A percentile compares a stretch with the other conserved stretches of the same genome.
phyloP scores from a whole-genome alignment of 1,140 invertebrate genomes.

The Drosophila lacteicornis region DNA sequence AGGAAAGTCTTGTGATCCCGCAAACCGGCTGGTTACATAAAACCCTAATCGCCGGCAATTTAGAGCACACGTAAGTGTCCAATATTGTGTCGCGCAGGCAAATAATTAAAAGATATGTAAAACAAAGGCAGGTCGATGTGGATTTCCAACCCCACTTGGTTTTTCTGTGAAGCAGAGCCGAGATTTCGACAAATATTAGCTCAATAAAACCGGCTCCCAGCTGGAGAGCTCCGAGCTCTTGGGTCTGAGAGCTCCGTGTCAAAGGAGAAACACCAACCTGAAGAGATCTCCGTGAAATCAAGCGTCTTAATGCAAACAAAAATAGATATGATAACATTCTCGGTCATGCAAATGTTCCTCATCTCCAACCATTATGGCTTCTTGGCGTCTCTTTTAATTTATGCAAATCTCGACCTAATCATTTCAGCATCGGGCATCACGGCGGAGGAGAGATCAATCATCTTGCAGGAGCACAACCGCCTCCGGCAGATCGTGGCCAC shows the following conservation, averaged over 20 bases:
- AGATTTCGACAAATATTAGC: conserved; percentile 60
- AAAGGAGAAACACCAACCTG: conserved; percentile 44
- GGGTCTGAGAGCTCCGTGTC: conserved; percentile 13
- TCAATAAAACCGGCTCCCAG: conserved; percentile 63
- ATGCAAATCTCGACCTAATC: conserved; percentile 77
- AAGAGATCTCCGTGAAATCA: conserved; percentile 54
- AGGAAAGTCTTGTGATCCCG: conserved; percentile 47
- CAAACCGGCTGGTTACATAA: conserved; percentile 58
- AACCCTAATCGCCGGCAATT: conserved; percentile 32
- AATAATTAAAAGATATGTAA: conserved; percentile 54
- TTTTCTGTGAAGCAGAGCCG: conserved; percentile 51
- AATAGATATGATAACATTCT: conserved; percentile 79
- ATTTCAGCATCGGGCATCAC: conserved; percentile 87
- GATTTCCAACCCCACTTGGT: conserved; percentile 42
- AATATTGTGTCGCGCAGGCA: conserved; percentile 34
- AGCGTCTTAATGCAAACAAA: conserved; percentile 68
- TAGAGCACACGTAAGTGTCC: conserved; percentile 45
- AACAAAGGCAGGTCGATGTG: conserved; percentile 36
- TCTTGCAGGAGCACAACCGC: conserved; percentile 92
- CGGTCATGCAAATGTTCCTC: conserved; percentile 52
- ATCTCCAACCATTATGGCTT: neutral
- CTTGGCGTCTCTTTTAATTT: conserved; percentile 48
- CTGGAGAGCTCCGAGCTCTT: conserved; percentile 1
- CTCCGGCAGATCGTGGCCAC: conserved; percentile 91
- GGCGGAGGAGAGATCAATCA: conserved; percentile 89